Base-by-base conservation (phyloP, 2,888 invertebrate genomes). In the Conistra vaccinii region DNA sequence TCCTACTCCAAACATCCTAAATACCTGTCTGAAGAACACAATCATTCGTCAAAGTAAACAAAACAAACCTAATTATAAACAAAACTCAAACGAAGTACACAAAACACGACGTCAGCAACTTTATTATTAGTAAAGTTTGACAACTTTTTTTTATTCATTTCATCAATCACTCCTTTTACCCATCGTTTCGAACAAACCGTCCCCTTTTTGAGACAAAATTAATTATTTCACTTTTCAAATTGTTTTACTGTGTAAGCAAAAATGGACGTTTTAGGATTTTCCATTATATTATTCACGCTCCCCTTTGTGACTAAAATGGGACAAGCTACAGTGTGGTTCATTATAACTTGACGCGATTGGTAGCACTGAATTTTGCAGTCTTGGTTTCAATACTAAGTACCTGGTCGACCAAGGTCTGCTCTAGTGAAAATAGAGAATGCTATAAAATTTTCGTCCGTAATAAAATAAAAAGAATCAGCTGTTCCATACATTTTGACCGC, bases 161-260 rank as follows among this genome's bases (percentile, higher is more conserved):
- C 84, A 86, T 81, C 76, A 76, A 86, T 85, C 84, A 77, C 39
- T 65, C 61, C 60, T 71, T 74, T 60, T 60, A 55, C 71, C 57
- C 73, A 68, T 69, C 73, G 70, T 35, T 68, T 14, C 45, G 55
- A 76, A 26, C 61, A 20, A 83, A 61, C 69, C 57, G 20, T 55
- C 63, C 72, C 65, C 53, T 63, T 82, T 85, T 58, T 12, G 83
- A 71, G 79, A 73, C 62, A 76, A 83, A 83, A 86, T 85, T 85
- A 85, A 85, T 83, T 85, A 85, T 85, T 83, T 80, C 66, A 61
- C 73, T 85, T 73, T 57, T 42, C 53, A 83, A 80, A 86, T 83
- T 80, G 80, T 83, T 84, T 85, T 85, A 75, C 73, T 67, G 72
- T 75, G 83, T 82, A 61, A 61, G 70, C 74, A 82, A 73, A 78